These are phyloP conservation scores for Drosophila monieri DNA, from an alignment of 2,888 invertebrate genomes.

Conservation along the genomic window DNA sequence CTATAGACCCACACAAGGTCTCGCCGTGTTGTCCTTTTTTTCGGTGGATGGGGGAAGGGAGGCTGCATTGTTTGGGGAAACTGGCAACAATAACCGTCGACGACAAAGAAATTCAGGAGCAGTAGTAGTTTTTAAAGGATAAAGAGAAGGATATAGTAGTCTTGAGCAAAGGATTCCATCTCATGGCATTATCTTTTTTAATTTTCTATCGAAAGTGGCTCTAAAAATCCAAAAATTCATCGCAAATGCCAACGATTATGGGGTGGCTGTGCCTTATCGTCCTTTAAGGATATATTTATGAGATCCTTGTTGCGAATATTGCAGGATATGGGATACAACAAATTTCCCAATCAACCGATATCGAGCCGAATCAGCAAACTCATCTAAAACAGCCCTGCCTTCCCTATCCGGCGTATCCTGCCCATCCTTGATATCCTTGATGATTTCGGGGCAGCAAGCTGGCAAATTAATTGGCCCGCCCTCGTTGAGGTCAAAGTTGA, in stretches of 20 bases:
- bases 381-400: conserved; percentile 3
- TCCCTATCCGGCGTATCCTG: too few relatives aligned
- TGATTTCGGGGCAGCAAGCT: conserved; percentile 17
- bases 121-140: conserved; percentile 15
- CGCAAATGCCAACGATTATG: too few relatives aligned
- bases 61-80: conserved; percentile 42
- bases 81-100: conserved; percentile 42
- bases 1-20: conserved; percentile 28
- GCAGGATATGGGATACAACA: conserved; percentile 2
- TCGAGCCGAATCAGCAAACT: conserved; percentile 14
- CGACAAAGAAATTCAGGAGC: conserved; percentile 43
- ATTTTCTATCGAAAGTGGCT: too few relatives aligned
- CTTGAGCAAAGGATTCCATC: too few relatives aligned
- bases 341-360: conserved; percentile 17
- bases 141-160: too few relatives aligned
- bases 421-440: conserved; percentile 1
- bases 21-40: conserved; percentile 42
- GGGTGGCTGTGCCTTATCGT: conserved; percentile 7
- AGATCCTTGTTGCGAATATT: background rate
- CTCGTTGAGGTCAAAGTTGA: conserved; percentile 20
- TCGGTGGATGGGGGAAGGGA: background rate
- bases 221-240: too few relatives aligned
- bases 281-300: background rate
- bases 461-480: conserved; percentile 31
- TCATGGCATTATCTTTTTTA: too few relatives aligned